Evolutionary conservation across 1,140 invertebrate species (phyloP), one percentile per base, ranked within the genome.

Genomic region (Dendrolimus punctatus): DNA sequence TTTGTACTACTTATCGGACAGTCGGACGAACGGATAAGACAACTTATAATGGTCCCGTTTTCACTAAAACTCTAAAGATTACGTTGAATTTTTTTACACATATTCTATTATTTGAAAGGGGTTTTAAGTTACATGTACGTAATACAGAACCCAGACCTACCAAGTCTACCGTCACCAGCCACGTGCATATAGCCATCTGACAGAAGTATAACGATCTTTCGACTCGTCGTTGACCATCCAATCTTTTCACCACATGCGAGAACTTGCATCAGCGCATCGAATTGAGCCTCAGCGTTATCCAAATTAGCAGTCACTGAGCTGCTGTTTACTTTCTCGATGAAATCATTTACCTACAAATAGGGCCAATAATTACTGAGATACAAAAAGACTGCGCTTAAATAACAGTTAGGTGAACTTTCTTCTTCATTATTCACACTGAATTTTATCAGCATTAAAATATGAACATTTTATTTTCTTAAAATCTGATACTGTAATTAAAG

Each of bases 231-330:
- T 8, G 80, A 79, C 90, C 91, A 92, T n/a, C 90, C 91, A 8
- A 93, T 88, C 55, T 91, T 75, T 8, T 93, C 84, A 46, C 90
- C 90, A 73, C 98, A 99, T 7, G 95, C 94, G 45, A 99, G 92
- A 2, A 95, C 95, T 88, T 99, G 99, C 92, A 99, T 98, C n/a
- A 99, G 92, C 0, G 98, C 99, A 85, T 99, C 99, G 64, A 99
- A 94, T 8, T 98, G 98, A 3, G 98, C 98, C 83, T 99, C 99
- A 0, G 98, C 96, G 42, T 97, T 96, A 80, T 99, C 98, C 62
- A 99, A 88, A 87, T 99, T 99, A 3, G 96, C 98, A 0, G 98
- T 99, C 5, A 99, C 94, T 38, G 90, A 85, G 60, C 71, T 90
- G 7, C 64, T 73, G 41, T 86, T 84, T 2, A 86, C 78, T 6